Percentiles rank a stretch among this genome's conserved stretches.
phyloP scores from a whole-genome alignment of 2,888 invertebrate genomes.

The Idaea aversata region DNA sequence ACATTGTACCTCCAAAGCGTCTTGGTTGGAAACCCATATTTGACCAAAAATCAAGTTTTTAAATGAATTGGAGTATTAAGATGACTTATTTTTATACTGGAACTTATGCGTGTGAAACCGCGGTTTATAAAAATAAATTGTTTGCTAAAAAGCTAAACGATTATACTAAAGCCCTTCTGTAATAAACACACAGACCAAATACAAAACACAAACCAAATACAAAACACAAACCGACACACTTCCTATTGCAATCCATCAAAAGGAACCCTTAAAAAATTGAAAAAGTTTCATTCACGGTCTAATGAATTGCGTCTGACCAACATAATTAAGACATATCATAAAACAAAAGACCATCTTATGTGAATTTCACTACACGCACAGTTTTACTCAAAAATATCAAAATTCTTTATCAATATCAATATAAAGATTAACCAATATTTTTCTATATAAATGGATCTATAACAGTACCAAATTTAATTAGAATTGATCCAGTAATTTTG shows the following conservation, averaged over 20 bases:
- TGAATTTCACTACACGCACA: not conserved
- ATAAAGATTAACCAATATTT: not conserved
- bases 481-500: not conserved
- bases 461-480: too few relatives aligned
- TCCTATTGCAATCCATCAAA: constrained; percentile 59
- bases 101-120: too few relatives aligned
- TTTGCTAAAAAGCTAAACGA: too few relatives aligned
- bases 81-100: too few relatives aligned
- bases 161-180: too few relatives aligned
- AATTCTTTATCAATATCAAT: not conserved
- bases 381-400: not conserved
- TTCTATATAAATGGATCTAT: not conserved
- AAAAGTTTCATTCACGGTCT: constrained; percentile 32
- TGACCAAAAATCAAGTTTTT: too few relatives aligned
- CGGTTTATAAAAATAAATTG: too few relatives aligned
- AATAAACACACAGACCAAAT: too few relatives aligned
- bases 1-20: too few relatives aligned
- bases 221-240: constrained; percentile 31
- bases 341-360: not conserved
- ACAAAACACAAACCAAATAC: constrained; percentile 20
- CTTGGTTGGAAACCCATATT: too few relatives aligned
- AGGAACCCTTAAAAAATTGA: constrained; percentile 49
- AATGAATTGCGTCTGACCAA: constrained; percentile 35
- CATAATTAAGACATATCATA: constrained; percentile 1
- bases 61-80: too few relatives aligned